Conservation (phyloP, 2,888 invertebrate species). For the Diplazon laetatorius region DNA sequence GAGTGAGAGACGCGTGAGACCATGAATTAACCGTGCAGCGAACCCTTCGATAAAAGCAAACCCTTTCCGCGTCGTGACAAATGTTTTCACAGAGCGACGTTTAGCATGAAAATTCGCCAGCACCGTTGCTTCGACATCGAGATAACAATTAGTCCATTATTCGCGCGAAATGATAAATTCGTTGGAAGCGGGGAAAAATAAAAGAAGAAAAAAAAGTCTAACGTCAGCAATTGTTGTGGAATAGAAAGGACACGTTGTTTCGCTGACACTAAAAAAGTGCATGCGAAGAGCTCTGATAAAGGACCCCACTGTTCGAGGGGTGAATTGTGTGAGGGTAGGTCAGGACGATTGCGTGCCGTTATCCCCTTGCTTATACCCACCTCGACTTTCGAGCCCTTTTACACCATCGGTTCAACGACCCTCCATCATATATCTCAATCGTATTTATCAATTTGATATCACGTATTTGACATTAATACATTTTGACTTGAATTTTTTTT, state of each 20-base stretch:
- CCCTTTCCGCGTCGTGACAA: constrained; percentile 14
- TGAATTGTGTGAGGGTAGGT: constrained; percentile 51
- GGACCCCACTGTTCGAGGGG: constrained; percentile 48
- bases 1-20: not conserved
- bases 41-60: not conserved
- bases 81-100: not conserved
- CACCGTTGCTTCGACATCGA: constrained; percentile 28
- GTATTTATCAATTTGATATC: not conserved
- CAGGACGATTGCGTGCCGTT: constrained; percentile 37
- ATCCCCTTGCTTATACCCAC: constrained; percentile 8
- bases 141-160: constrained; percentile 18
- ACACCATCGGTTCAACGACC: constrained; percentile 31
- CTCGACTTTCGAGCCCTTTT: not conserved
- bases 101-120: constrained; percentile 12
- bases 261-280: constrained; percentile 2
- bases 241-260: not conserved
- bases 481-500: not conserved
- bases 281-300: constrained; percentile 31
- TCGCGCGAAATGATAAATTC: constrained; percentile 18
- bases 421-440: not conserved
- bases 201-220: constrained; percentile 4
- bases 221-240: not conserved
- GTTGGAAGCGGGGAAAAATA: too few species aligned
- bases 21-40: not conserved
- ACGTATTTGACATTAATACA: not conserved